Conservation (phyloP, 2,888 invertebrate species). For the Ecdyonurus torrentis region DNA sequence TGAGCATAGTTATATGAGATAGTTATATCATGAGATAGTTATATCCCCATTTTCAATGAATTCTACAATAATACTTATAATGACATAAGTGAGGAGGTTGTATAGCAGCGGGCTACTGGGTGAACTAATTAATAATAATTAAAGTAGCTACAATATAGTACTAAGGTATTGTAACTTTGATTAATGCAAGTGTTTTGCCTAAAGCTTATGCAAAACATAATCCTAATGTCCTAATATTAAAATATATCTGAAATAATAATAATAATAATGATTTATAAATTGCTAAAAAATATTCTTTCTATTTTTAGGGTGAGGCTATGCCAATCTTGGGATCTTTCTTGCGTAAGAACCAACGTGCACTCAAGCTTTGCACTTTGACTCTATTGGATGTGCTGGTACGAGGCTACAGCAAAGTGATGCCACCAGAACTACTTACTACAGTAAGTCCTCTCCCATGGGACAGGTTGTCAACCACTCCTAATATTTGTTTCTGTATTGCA, state of each 20-base stretch:
- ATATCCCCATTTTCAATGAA: too few relatives aligned
- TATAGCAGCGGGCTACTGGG: too few relatives aligned
- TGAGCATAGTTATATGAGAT: too few relatives aligned
- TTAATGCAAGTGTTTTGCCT: conserved; percentile 7
- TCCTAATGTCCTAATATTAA: too few relatives aligned
- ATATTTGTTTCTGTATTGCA: conserved; percentile 21
- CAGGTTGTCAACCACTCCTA: too few relatives aligned
- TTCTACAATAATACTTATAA: too few relatives aligned
- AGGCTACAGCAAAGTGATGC: conserved; percentile 59
- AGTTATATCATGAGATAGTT: too few relatives aligned
- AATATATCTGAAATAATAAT: too few relatives aligned
- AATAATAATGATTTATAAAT: too few relatives aligned
- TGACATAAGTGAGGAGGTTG: too few relatives aligned
- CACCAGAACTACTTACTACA: conserved; percentile 54
- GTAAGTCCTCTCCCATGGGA: conserved; percentile 28
- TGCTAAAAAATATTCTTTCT: conserved; percentile 17
- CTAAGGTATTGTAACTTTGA: conserved; percentile 7
- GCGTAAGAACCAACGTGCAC: conserved; percentile 88
- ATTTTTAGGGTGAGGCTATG: conserved; percentile 60
- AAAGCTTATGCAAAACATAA: neutral
- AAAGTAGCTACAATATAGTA: too few relatives aligned
- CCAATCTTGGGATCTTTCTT: conserved; percentile 87
- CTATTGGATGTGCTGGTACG: conserved; percentile 79
- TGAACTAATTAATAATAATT: too few relatives aligned
- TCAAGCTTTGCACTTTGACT: conserved; percentile 79